Conservation (phyloP, 2,797 vertebrate species). For the Coluber constrictor region DNA sequence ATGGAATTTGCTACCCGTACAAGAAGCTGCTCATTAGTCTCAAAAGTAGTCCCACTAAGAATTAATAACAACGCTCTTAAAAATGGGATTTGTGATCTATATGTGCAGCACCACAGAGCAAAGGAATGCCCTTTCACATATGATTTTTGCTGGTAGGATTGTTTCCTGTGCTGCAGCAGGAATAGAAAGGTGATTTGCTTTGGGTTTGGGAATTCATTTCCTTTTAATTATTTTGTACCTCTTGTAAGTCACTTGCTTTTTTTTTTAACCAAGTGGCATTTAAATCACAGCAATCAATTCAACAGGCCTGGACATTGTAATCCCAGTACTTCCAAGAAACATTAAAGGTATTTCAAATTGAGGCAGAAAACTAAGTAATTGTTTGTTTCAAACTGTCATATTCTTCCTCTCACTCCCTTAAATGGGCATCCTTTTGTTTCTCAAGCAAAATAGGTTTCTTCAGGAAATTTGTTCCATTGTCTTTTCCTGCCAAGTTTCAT, state of each 20-base stretch:
- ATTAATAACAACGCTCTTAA: not conserved
- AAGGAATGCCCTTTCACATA: not conserved
- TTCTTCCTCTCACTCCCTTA: accelerated
- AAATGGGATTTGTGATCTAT: not conserved
- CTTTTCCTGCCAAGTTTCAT: not conserved
- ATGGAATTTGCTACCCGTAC: not conserved
- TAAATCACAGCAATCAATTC: not conserved
- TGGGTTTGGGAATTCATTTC: not conserved
- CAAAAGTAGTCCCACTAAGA: not conserved
- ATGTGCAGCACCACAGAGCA: not conserved
- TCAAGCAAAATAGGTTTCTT: not conserved
- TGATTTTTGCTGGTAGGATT: not conserved
- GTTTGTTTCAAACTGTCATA: not conserved
- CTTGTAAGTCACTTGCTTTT: not conserved
- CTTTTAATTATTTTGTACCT: not conserved
- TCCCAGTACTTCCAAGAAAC: not conserved
- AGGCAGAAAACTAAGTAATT: not conserved
- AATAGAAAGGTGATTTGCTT: not conserved
- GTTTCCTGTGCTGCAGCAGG: not conserved
- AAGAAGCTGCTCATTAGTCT: not conserved
- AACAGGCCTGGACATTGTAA: not conserved
- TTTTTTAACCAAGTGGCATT: not conserved
- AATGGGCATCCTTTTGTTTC: not conserved
- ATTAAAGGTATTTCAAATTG: not conserved
- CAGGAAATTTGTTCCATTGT: not conserved